Percentiles rank a stretch among this genome's conserved stretches.
phyloP scores from a whole-genome alignment of 2,888 invertebrate genomes.

The Syritta pipiens region DNA sequence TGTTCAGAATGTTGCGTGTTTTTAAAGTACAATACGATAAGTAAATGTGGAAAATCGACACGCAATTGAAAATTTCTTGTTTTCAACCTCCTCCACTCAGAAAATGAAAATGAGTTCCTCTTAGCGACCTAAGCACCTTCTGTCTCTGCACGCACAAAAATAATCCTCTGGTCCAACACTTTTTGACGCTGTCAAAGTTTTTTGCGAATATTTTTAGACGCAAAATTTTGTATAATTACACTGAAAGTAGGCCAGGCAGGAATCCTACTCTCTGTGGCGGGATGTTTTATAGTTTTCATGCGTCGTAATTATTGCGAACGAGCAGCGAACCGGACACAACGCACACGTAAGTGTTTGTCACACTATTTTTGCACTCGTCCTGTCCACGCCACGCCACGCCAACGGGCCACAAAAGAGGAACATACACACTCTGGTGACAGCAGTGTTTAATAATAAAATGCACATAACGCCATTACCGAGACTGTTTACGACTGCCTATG shows the following conservation, averaged over 20 bases:
- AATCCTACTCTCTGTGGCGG: constrained; percentile 31
- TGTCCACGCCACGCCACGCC: constrained; percentile 2
- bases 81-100: too few species aligned
- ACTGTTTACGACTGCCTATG: neutral
- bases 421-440: too few species aligned
- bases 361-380: constrained; percentile 49
- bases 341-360: constrained; percentile 5
- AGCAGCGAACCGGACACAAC: neutral
- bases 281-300: constrained; percentile 46
- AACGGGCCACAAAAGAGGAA: too few species aligned
- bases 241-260: constrained; percentile 57
- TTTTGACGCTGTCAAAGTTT: constrained; percentile 52
- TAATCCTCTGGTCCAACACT: neutral
- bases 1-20: too few species aligned
- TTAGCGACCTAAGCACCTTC: constrained; percentile 20
- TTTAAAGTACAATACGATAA: too few species aligned
- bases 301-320: constrained; percentile 41
- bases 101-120: too few species aligned
- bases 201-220: constrained; percentile 54
- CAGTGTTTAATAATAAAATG: constrained; percentile 46
- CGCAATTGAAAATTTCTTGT: too few species aligned
- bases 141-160: neutral
- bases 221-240: constrained; percentile 54
- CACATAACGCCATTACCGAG: constrained; percentile 27
- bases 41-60: too few species aligned